Evolutionary conservation across 1,140 invertebrate genomes (phyloP).

Genomic region (Vanessa tameamea): DNA sequence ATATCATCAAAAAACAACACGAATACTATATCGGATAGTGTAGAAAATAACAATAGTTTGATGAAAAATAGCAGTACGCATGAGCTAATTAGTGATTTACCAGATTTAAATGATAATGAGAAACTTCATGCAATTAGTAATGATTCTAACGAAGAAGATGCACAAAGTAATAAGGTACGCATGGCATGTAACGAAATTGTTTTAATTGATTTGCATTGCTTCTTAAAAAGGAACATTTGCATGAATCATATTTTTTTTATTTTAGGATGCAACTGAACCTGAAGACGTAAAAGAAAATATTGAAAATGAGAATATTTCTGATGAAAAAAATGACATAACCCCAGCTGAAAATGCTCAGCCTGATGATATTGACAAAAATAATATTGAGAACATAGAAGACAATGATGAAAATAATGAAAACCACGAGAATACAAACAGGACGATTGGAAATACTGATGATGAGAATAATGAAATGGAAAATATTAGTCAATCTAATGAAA

Average conservation of each 20-base stretch:
- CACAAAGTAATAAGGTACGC: conserved; percentile 58
- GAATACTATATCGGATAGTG: conserved; percentile 63
- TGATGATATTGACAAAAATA: conserved; percentile 5
- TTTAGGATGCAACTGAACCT: conserved; percentile 60
- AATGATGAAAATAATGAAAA: conserved; percentile 10
- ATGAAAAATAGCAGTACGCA: conserved; percentile 75
- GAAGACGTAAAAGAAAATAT: conserved; percentile 42
- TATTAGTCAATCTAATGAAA: conserved; percentile 35
- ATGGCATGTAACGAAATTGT: conserved; percentile 57
- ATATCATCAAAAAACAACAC: conserved; percentile 72
- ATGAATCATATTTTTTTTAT: conserved; percentile 72
- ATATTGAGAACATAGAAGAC: conserved; percentile 27
- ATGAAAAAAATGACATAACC: conserved; percentile 26
- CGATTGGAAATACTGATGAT: conserved; percentile 33
- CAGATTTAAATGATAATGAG: conserved; percentile 68
- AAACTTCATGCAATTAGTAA: conserved; percentile 48
- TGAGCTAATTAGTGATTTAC: conserved; percentile 69
- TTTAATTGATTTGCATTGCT: conserved; percentile 72
- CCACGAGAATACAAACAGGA: conserved; percentile 25
- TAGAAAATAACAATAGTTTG: conserved; percentile 52
- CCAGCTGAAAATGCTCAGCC: conserved; percentile 36
- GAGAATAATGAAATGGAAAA: conserved; percentile 42
- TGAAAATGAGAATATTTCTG: conserved; percentile 33
- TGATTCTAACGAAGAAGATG: conserved; percentile 38
- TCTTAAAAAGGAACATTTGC: conserved; percentile 67